A percentile compares a stretch with the other conserved stretches of the same genome.
Conservation (phyloP, 1,140 invertebrate species). For the Achatina immaculata region DNA sequence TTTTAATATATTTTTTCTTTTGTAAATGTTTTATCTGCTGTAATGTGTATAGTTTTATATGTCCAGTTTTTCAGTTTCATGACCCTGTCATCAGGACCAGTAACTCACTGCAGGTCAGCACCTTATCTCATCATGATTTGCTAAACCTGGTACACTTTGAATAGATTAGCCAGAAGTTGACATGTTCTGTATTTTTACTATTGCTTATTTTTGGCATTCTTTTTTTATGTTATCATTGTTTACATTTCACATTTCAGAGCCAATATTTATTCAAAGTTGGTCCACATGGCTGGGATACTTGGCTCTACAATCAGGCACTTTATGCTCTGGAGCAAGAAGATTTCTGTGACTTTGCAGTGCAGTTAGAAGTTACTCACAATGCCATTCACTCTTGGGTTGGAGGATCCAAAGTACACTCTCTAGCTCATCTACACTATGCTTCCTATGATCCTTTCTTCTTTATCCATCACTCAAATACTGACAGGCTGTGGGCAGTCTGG, state of each 20-base stretch:
- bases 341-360: slow-evolving; percentile 48
- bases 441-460: slow-evolving; percentile 48
- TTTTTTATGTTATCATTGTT: no score
- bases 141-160: no score
- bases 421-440: slow-evolving; percentile 44
- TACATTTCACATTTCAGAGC: not conserved
- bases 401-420: slow-evolving; percentile 39
- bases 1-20: no score
- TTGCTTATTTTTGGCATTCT: no score
- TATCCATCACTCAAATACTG: slow-evolving; percentile 41
- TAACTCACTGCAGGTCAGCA: no score
- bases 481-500: slow-evolving; percentile 47
- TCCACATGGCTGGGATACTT: slow-evolving; percentile 41
- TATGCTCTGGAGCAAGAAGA: slow-evolving; percentile 48
- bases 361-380: slow-evolving; percentile 44
- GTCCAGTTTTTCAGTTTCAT: no score
- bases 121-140: no score
- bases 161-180: no score
- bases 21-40: no score
- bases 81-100: no score
- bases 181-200: no score
- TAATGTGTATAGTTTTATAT: no score
- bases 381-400: slow-evolving; percentile 44
- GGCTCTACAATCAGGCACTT: slow-evolving; percentile 42
- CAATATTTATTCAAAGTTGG: not conserved